Percentiles rank a stretch among this genome's conserved stretches.
Evolutionary conservation across 2,113 vertebrate genomes (phyloP).

Genomic region (Falco punctatus): DNA sequence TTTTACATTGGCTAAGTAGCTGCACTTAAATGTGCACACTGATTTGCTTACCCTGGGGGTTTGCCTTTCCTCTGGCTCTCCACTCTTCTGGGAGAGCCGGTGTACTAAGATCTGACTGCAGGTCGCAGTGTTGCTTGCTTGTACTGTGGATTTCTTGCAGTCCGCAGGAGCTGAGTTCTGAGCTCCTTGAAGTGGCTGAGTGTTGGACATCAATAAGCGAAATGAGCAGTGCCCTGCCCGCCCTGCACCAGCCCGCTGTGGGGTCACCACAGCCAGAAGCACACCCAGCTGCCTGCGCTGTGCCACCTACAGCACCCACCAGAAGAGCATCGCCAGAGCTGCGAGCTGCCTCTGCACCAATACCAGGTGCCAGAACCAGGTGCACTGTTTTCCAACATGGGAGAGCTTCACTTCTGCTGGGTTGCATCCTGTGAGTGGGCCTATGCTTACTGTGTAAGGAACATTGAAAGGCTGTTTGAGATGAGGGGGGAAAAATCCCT

Average conservation of each 20-base stretch:
- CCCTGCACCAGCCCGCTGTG: rapidly evolving
- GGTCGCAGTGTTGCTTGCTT: neutral
- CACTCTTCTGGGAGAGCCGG: neutral
- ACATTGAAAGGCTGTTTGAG: neutral
- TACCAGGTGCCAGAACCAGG: neutral
- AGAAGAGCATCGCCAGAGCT: neutral
- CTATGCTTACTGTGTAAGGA: neutral
- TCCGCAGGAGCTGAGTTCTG: neutral
- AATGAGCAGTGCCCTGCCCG: rapidly evolving
- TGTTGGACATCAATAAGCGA: neutral
- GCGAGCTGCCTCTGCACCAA: neutral
- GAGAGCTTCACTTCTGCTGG: neutral
- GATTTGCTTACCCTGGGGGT: neutral
- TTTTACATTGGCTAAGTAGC: neutral
- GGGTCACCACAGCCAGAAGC: neutral
- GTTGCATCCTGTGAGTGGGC: neutral
- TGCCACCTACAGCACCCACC: neutral
- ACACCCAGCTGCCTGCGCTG: neutral
- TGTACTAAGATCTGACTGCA: neutral
- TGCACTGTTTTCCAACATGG: neutral
- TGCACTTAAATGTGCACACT: rapidly evolving
- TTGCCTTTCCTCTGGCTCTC: neutral
- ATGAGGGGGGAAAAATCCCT: rapidly evolving
- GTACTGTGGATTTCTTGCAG: neutral
- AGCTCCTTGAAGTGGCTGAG: neutral